These are phyloP conservation scores for Mechanitis mazaeus DNA, from an alignment of 2,888 invertebrate species.

Conservation along the genomic window DNA sequence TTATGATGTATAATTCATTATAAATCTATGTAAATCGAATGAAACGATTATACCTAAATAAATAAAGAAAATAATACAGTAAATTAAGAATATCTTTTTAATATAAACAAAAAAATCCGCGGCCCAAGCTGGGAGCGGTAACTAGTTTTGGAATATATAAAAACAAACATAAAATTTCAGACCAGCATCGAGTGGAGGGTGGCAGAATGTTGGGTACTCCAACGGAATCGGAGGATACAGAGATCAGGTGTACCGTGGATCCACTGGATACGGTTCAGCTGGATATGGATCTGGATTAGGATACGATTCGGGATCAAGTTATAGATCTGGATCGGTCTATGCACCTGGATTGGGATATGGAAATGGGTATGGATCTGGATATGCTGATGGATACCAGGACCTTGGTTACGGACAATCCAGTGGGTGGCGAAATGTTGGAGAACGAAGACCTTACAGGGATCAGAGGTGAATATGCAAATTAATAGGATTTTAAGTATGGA, in stretches of 20 bases:
- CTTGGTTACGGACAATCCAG: slow-evolving; percentile 41
- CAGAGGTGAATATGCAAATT: slow-evolving; percentile 46
- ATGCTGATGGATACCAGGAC: slow-evolving; percentile 32
- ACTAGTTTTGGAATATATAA: no score
- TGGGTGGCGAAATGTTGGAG: slow-evolving; percentile 65
- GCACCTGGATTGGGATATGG: not conserved
- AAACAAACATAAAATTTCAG: slow-evolving; percentile 33
- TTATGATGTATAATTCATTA: no score
- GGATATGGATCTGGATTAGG: not conserved
- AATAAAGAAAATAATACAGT: no score
- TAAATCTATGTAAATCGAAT: no score
- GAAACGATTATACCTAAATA: no score
- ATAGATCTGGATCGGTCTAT: not conserved
- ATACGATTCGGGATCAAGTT: slow-evolving; percentile 1
- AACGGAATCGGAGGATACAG: slow-evolving; percentile 10
- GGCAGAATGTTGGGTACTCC: slow-evolving; percentile 44
- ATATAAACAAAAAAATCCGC: no score
- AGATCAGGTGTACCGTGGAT: slow-evolving; percentile 34
- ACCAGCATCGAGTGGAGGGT: slow-evolving; percentile 44
- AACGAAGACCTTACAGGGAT: slow-evolving; percentile 64
- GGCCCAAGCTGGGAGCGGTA: no score
- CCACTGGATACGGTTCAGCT: slow-evolving; percentile 10
- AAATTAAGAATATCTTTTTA: no score
- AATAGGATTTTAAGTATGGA: not conserved
- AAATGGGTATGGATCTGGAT: slow-evolving; percentile 11